phyloP scores from a whole-genome alignment of 2,113 vertebrate genomes.

The Cyprichromis sp. region DNA sequence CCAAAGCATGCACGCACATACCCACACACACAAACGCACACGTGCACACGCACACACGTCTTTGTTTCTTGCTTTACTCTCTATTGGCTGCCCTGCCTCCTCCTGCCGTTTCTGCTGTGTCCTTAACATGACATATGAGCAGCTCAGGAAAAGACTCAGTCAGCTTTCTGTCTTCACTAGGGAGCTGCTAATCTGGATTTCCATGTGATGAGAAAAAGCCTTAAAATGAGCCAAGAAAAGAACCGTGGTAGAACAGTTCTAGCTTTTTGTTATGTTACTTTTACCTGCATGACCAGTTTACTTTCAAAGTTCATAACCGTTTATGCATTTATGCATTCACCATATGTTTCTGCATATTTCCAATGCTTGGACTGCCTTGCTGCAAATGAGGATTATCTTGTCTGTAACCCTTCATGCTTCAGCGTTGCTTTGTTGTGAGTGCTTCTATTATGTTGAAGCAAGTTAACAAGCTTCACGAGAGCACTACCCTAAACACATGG shows the following conservation, averaged over 20 bases:
- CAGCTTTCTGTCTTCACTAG: constrained; percentile 13
- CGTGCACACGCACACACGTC: neutral
- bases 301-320: neutral
- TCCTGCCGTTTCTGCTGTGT: constrained; percentile 18
- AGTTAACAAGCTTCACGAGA: neutral
- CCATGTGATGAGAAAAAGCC: neutral
- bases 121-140: constrained; percentile 34
- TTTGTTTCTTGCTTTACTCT: constrained; percentile 23
- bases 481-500: neutral
- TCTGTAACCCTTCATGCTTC: neutral
- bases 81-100: constrained; percentile 15
- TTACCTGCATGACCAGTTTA: neutral
- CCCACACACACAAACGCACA: neutral
- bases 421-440: neutral
- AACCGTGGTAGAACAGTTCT: neutral
- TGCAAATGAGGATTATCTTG: neutral
- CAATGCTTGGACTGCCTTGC: neutral
- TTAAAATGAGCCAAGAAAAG: neutral
- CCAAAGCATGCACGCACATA: neutral
- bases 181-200: constrained; percentile 13
- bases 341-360: neutral
- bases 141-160: constrained; percentile 20
- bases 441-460: neutral
- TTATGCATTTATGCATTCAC: neutral
- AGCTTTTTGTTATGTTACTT: neutral